Conservation (phyloP, 2,113 vertebrate species). For the Thymallus thymallus region DNA sequence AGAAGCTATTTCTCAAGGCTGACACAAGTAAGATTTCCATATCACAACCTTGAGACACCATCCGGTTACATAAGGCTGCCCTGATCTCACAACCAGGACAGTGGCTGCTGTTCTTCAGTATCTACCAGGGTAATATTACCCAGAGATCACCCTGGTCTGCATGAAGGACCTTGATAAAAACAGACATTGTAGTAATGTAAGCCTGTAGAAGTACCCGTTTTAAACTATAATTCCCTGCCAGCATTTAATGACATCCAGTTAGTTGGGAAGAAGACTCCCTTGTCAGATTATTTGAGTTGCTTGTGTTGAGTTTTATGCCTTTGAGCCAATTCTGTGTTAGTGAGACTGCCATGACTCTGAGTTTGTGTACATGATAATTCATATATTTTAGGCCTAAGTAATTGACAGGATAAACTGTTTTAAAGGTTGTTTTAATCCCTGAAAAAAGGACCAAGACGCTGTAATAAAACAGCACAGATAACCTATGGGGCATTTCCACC, state of each 20-base stretch:
- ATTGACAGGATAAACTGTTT: constrained; percentile 6
- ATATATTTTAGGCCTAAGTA: not conserved
- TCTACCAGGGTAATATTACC: too few species aligned
- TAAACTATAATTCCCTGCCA: not conserved
- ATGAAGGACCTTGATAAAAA: too few species aligned
- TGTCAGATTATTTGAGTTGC: not conserved
- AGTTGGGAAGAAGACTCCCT: not conserved
- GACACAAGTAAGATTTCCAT: constrained; percentile 28
- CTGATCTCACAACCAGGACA: constrained; percentile 1
- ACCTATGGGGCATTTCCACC: not conserved
- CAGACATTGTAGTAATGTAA: not conserved
- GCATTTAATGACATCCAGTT: not conserved
- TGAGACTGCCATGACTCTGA: not conserved
- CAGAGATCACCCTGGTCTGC: too few species aligned
- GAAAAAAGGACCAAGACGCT: constrained; percentile 29
- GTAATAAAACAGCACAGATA: constrained; percentile 34
- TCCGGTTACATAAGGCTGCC: constrained; percentile 2
- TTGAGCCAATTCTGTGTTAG: not conserved
- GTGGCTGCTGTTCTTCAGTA: not conserved
- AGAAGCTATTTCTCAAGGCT: constrained; percentile 33
- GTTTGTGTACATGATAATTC: too few species aligned
- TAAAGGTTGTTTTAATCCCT: constrained; percentile 36
- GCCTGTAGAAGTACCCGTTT: not conserved
- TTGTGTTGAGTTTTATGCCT: not conserved
- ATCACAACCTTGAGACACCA: constrained; percentile 7